These are phyloP conservation scores for Ophioninae sp. DNA, from an alignment of 2,888 invertebrate species.

Conservation along the genomic window DNA sequence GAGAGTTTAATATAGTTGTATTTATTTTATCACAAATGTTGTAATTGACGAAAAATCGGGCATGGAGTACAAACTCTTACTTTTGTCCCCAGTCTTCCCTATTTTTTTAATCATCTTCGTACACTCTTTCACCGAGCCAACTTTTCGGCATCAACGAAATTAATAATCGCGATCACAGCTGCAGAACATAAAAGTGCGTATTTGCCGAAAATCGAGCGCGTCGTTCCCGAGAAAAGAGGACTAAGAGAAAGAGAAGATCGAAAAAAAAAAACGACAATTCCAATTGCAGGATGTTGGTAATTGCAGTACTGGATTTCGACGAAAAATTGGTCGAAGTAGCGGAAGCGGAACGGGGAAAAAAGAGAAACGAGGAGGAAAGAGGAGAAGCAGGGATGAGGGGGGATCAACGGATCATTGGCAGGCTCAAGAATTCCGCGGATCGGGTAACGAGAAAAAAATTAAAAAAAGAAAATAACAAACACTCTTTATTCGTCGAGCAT, in stretches of 20 bases:
- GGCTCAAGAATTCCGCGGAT: background rate
- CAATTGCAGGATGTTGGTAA: conserved; percentile 39
- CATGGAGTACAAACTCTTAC: too few relatives aligned
- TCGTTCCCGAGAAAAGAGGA: background rate
- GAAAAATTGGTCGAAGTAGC: conserved; percentile 11
- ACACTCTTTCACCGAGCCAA: conserved; percentile 41
- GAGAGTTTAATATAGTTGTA: too few relatives aligned
- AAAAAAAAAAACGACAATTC: background rate
- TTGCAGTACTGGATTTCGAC: background rate
- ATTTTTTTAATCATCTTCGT: too few relatives aligned
- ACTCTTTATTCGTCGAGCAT: background rate
- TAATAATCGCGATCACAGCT: conserved; percentile 16
- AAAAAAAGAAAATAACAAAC: background rate
- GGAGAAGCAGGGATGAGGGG: background rate
- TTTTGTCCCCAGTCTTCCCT: too few relatives aligned
- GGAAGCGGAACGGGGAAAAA: conserved; percentile 8
- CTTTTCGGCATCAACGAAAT: conserved; percentile 48
- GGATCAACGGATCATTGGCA: background rate
- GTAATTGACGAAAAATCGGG: too few relatives aligned
- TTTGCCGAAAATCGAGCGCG: conserved; percentile 21
- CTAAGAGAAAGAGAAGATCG: background rate
- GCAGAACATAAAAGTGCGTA: conserved; percentile 25
- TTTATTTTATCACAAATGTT: too few relatives aligned
- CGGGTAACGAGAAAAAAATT: background rate
- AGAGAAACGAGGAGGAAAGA: background rate